These are phyloP conservation scores for Hemistola chrysoprasaria DNA, from an alignment of 2,888 invertebrate species.

Conservation along the genomic window DNA sequence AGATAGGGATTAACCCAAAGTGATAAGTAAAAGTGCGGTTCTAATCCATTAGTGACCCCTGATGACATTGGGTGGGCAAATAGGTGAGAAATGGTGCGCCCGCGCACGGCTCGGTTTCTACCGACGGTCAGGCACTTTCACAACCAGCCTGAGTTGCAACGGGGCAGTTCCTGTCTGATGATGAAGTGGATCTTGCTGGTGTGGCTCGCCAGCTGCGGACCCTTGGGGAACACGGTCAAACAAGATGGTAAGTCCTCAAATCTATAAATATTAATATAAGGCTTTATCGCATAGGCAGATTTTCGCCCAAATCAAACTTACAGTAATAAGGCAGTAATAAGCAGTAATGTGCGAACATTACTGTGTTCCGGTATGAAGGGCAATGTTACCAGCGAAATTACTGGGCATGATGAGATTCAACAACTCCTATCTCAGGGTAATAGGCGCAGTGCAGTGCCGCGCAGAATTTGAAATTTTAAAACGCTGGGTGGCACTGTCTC, in stretches of 20 bases:
- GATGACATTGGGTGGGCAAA: slow-evolving; percentile 43
- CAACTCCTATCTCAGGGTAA: too few species aligned
- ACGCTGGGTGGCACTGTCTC: too few species aligned
- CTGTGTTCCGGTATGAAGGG: too few species aligned
- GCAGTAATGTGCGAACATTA: too few species aligned
- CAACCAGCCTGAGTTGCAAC: slow-evolving; percentile 72
- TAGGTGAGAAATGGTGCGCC: slow-evolving; percentile 53
- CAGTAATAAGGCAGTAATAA: too few species aligned
- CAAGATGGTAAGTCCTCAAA: slow-evolving; percentile 69
- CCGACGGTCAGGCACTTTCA: slow-evolving; percentile 74
- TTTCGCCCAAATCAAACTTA: too few species aligned
- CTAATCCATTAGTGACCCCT: slow-evolving; percentile 39
- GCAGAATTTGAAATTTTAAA: too few species aligned
- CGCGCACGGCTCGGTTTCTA: slow-evolving; percentile 45
- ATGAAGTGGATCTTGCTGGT: slow-evolving; percentile 70
- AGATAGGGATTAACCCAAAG: slow-evolving; percentile 3
- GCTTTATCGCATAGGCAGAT: too few species aligned
- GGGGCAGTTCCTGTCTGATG: slow-evolving; percentile 61
- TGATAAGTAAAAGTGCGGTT: slow-evolving; percentile 13
- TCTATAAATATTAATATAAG: too few species aligned
- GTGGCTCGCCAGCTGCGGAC: slow-evolving; percentile 71
- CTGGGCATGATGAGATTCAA: too few species aligned
- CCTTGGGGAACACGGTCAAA: slow-evolving; percentile 70
- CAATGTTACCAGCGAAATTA: too few species aligned
- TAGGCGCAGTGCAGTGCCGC: too few species aligned